A percentile compares a stretch with the other conserved stretches of the same genome.
These are phyloP conservation scores for Parascotia fuliginaria DNA, from an alignment of 2,888 invertebrate genomes.

Conservation along the genomic window DNA sequence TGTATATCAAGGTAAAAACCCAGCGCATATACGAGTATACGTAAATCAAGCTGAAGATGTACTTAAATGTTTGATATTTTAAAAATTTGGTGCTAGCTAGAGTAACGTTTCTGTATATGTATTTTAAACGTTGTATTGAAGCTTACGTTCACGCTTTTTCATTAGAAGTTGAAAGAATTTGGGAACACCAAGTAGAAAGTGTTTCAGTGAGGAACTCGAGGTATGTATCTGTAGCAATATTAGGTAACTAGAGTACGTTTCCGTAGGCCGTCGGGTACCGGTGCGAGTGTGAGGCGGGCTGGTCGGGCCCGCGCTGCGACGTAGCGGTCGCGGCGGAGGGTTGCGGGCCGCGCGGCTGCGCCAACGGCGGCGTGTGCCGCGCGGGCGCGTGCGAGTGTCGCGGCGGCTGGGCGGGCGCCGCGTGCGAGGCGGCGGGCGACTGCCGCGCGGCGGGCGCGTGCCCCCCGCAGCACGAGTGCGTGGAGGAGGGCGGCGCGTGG, in stretches of 20 bases:
- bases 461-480: constrained; percentile 78
- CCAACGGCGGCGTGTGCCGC: constrained; percentile 87
- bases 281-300: constrained; percentile 90
- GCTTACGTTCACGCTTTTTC: too few relatives aligned
- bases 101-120: too few relatives aligned
- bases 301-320: constrained; percentile 81
- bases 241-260: too few relatives aligned
- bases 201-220: not conserved
- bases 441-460: constrained; percentile 83
- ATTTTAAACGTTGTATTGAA: too few relatives aligned
- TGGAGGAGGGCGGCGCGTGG: constrained; percentile 77
- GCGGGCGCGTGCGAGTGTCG: constrained; percentile 86
- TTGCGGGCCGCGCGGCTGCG: constrained; percentile 86
- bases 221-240: not conserved
- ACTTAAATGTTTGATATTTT: too few relatives aligned
- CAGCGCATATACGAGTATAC: too few relatives aligned
- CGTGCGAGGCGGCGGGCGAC: constrained; percentile 88
- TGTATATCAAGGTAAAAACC: too few relatives aligned
- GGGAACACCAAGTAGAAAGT: not conserved
- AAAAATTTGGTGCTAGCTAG: too few relatives aligned
- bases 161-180: too few relatives aligned
- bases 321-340: constrained; percentile 63
- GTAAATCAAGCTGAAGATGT: too few relatives aligned
- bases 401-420: constrained; percentile 87
- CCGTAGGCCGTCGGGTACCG: constrained; percentile 78